phyloP scores from a whole-genome alignment of 1,140 invertebrate genomes.

The Drosophila sproati region DNA sequence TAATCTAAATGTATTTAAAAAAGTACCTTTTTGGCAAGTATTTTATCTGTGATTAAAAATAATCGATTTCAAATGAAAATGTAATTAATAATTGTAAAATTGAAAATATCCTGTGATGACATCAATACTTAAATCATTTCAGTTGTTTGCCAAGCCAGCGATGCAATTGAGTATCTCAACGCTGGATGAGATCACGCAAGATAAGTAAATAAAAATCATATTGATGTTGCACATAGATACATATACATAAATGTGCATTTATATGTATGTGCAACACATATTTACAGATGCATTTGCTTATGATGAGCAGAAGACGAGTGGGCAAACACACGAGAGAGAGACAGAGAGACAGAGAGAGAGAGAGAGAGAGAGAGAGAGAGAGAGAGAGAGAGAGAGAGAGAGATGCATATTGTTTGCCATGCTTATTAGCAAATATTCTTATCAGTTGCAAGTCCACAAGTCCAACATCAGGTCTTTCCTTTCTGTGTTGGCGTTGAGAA shows the following conservation, averaged over 20 bases:
- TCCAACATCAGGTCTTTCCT: constrained; percentile 24
- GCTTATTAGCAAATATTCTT: constrained; percentile 80
- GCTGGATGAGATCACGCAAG: no score
- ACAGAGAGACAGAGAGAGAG: neutral
- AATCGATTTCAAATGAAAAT: no score
- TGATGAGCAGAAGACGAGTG: constrained; percentile 42
- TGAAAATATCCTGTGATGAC: no score
- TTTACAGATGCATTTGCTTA: constrained; percentile 8
- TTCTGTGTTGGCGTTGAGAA: constrained; percentile 67
- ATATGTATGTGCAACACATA: neutral
- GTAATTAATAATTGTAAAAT: no score
- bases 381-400: constrained; percentile 19
- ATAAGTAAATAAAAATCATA: constrained; percentile 38
- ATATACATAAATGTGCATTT: neutral
- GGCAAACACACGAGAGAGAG: constrained; percentile 15
- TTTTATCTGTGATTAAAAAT: no score
- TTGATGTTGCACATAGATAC: constrained; percentile 9
- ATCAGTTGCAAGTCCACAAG: constrained; percentile 46
- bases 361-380: neutral
- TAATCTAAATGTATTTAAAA: no score
- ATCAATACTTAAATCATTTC: no score
- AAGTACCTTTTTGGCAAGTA: no score
- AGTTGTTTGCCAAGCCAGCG: no score
- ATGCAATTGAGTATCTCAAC: constrained; percentile 5
- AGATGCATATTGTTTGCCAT: constrained; percentile 56